Conservation (phyloP, 1,140 invertebrate genomes). For the Drosophila yakuba region DNA sequence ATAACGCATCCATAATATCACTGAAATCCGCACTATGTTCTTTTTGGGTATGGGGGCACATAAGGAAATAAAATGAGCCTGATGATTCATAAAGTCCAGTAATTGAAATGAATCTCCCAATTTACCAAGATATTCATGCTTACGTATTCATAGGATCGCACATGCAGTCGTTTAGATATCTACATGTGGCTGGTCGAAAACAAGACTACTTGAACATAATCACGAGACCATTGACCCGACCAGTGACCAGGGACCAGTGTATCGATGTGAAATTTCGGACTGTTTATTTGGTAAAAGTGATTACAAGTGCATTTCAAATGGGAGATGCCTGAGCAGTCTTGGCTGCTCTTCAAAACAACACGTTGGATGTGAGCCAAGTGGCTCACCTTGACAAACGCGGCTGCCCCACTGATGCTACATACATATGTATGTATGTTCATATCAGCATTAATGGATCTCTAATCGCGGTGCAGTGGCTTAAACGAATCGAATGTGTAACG, state of each 20-base stretch:
- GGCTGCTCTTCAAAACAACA: conserved; percentile 25
- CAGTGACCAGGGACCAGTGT: too few relatives aligned
- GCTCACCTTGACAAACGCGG: conserved; percentile 70
- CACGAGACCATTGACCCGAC: conserved; percentile 29
- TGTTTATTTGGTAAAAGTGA: conserved; percentile 22
- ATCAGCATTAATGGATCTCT: conserved; percentile 19
- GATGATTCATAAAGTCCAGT: conserved; percentile 18
- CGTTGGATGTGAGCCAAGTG: conserved; percentile 50
- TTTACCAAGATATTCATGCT: conserved; percentile 1
- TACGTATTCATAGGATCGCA: background rate
- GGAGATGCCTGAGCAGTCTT: conserved; percentile 3
- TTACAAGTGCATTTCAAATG: conserved; percentile 25
- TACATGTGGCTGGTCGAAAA: conserved; percentile 9
- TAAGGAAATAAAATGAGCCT: conserved; percentile 20
- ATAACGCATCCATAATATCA: conserved; percentile 22
- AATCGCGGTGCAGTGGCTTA: conserved; percentile 19
- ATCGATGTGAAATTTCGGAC: conserved; percentile 13
- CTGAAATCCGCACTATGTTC: conserved; percentile 3
- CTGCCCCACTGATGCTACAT: conserved; percentile 35
- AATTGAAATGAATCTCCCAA: conserved; percentile 18
- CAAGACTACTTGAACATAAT: conserved; percentile 3
- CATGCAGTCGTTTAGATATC: conserved; percentile 14
- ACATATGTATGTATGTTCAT: background rate
- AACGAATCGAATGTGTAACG: conserved; percentile 30
- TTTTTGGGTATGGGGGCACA: too few relatives aligned